Evolutionary conservation across 2,888 invertebrate species (phyloP).

Genomic region (Apodemia mormo): DNA sequence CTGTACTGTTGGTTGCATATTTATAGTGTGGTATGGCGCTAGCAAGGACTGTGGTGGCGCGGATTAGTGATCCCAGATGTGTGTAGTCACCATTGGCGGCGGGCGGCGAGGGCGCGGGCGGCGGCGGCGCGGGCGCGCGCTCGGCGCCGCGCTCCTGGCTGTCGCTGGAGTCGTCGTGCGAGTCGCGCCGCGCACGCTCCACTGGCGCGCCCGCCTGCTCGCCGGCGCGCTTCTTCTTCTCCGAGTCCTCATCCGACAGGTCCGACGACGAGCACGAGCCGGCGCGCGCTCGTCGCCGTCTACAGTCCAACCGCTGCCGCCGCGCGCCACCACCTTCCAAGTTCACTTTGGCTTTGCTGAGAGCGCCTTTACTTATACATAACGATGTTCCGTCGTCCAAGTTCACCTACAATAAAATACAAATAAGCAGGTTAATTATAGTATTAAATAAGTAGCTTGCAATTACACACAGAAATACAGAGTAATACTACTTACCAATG

Average conservation of each 20-base stretch:
- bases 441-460: too few relatives aligned
- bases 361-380: constrained; percentile 12
- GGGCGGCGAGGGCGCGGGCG: constrained; percentile 44
- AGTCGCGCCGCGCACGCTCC: constrained; percentile 87
- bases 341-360: constrained; percentile 33
- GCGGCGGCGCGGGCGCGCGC: constrained; percentile 43
- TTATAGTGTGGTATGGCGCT: too few relatives aligned
- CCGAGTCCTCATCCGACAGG: constrained; percentile 95
- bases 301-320: constrained; percentile 61
- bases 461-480: too few relatives aligned
- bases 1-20: too few relatives aligned
- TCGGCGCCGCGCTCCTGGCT: constrained; percentile 88
- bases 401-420: constrained; percentile 45
- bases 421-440: not conserved
- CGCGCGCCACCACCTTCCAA: constrained; percentile 46
- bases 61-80: not conserved
- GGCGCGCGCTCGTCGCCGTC: constrained; percentile 65
- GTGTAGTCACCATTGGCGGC: constrained; percentile 23
- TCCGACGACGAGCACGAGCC: constrained; percentile 97
- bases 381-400: constrained; percentile 52
- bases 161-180: constrained; percentile 93
- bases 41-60: too few relatives aligned
- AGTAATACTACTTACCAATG: too few relatives aligned
- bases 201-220: constrained; percentile 81
- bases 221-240: constrained; percentile 90